Evolutionary conservation across 2,113 vertebrate genomes (phyloP).

Genomic region (Odocoileus virginianus): DNA sequence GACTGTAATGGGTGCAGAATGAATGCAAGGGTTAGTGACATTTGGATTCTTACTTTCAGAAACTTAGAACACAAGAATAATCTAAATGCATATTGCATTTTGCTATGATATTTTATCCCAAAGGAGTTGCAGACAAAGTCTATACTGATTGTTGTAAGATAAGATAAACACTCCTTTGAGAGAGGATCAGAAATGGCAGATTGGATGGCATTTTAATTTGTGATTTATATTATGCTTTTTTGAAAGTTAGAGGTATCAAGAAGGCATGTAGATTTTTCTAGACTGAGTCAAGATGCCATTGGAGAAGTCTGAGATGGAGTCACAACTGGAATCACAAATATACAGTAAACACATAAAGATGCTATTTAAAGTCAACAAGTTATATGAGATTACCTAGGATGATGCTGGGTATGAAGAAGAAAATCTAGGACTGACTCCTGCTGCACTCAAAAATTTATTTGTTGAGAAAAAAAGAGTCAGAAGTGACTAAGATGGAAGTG

Average conservation of each 20-base stretch:
- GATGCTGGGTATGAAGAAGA: not conserved
- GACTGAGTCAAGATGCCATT: not conserved
- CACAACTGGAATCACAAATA: not conserved
- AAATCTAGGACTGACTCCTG: not conserved
- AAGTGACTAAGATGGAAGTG: not conserved
- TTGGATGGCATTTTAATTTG: not conserved
- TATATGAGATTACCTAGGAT: not conserved
- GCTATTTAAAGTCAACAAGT: not conserved
- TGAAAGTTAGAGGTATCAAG: not conserved
- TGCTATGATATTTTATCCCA: not conserved
- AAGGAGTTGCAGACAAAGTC: not conserved
- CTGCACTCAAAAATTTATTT: not conserved
- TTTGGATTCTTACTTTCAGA: not conserved
- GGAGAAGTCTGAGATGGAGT: not conserved
- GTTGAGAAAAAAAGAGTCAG: not conserved
- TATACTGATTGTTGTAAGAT: not conserved
- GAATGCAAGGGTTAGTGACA: not conserved
- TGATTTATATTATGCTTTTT: not conserved
- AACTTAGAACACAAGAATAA: not conserved
- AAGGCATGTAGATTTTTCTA: not conserved
- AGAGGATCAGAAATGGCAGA: not conserved
- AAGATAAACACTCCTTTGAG: not conserved
- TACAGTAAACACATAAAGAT: not conserved
- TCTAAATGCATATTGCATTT: not conserved
- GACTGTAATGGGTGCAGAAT: not conserved